Base-by-base conservation (phyloP, 2,888 invertebrate species). In the Oscheius sp. region DNA sequence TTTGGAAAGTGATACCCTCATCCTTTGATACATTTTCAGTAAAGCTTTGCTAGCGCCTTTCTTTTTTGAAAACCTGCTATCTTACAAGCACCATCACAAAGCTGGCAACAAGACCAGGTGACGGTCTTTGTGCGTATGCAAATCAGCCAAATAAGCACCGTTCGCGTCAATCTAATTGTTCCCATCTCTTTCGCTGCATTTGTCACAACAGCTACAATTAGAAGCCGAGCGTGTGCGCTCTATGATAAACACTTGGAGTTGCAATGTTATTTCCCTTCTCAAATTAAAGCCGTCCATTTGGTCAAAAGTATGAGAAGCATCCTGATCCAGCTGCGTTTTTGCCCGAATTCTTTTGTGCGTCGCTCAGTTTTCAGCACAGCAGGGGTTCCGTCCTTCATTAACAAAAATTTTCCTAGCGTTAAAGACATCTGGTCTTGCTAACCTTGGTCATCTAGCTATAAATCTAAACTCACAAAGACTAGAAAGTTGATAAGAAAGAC, bases 401-500 rank as follows among this genome's bases (percentile, higher is more conserved):
- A 63, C 63, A 57, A 64, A 67, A 69, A 65, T 68, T 65, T n/a
- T n/a, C n/a, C n/a, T n/a, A 53, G 27, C n/a, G 33, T 57, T 46
- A 39, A 50, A 63, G 45, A 42, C 61, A 61, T 39, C 61, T 45
- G 61, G 52, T 34, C 34, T 17, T 50, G 50, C 34, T 50, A 50
- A 52, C 52, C 46, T 65, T 53, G 46, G 29, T 52, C 52, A 65
- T 31, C 23, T 6, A 46, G 39, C 34, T 45, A 57, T 57, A 66
- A 48, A 70, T 20, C 15, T 37, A 65, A 69, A 79, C 84, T 82
- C 68, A 85, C 84, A 69, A 85, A 84, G 71, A 84, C 79, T 64
- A 83, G 66, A 71, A 83, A 84, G 71, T 86, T 86, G 75, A 82
- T 69, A 34, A 76, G 23, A 74, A 86, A 86, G 71, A 86, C 80